Evolutionary conservation across 2,113 vertebrate genomes (phyloP).

Genomic region (Paraplagusia blochii): DNA sequence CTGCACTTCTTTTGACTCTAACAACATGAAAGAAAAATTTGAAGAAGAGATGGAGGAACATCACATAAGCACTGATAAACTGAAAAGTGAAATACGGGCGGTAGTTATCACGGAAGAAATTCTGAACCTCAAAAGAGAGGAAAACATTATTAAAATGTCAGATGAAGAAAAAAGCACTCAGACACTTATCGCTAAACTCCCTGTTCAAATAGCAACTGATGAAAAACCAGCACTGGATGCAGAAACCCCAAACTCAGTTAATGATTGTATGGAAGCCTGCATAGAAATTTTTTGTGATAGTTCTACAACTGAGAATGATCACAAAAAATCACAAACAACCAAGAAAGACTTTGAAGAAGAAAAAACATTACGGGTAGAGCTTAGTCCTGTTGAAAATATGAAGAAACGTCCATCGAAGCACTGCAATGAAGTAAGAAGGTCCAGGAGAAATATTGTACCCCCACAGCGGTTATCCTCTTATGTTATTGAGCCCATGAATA

Average conservation of each 20-base stretch:
- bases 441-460: conserved; percentile 82
- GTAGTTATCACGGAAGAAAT: conserved; percentile 25
- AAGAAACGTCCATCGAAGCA: conserved; percentile 36
- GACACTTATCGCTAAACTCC: background rate
- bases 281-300: conserved; percentile 4
- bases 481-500: conserved; percentile 82
- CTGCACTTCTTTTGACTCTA: conserved; percentile 40
- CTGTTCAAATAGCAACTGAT: conserved; percentile 16
- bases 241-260: background rate
- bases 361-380: conserved; percentile 10
- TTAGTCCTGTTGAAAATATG: background rate
- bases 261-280: background rate
- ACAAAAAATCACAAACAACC: conserved; percentile 15
- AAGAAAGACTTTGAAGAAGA: conserved; percentile 14
- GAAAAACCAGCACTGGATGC: conserved; percentile 11
- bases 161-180: conserved; percentile 16
- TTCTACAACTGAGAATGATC: background rate
- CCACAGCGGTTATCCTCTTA: conserved; percentile 87
- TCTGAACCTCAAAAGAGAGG: conserved; percentile 30
- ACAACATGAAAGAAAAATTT: conserved; percentile 23
- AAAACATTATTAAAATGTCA: conserved; percentile 23
- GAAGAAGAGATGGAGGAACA: conserved; percentile 5
- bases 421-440: conserved; percentile 65
- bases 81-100: conserved; percentile 35
- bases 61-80: background rate